Conservation (phyloP, 2,797 vertebrate species). For the Periparus ater region DNA sequence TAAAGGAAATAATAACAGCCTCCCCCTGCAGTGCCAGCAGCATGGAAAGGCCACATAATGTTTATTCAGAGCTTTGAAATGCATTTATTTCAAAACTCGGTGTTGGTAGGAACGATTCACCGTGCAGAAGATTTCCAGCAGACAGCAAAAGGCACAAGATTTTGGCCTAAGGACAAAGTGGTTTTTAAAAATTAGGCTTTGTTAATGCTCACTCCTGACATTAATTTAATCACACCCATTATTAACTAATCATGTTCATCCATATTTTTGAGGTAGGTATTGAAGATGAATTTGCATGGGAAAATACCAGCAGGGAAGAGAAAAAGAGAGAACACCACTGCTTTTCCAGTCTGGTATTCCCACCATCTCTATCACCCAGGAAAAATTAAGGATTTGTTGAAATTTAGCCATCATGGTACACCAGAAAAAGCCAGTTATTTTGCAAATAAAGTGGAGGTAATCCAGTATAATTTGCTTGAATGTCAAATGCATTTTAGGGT, state of each 20-base stretch:
- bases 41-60: rapidly evolving
- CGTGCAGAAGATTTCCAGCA: background rate
- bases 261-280: background rate
- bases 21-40: background rate
- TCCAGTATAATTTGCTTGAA: background rate
- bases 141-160: background rate
- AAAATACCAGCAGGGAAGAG: background rate
- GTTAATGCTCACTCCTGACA: background rate
- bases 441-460: background rate
- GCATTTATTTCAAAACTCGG: rapidly evolving
- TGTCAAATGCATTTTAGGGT: background rate
- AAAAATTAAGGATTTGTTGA: background rate
- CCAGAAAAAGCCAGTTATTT: background rate
- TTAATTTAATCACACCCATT: background rate
- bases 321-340: background rate
- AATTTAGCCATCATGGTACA: background rate
- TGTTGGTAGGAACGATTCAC: background rate
- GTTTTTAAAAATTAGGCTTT: background rate
- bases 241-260: background rate
- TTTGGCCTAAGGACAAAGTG: background rate
- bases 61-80: background rate
- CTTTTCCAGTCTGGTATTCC: background rate
- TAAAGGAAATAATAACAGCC: background rate
- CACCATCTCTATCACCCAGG: background rate
- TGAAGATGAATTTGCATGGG: background rate